These are phyloP conservation scores for Metacarcinus magister DNA, from an alignment of 2,888 invertebrate genomes.

Conservation along the genomic window DNA sequence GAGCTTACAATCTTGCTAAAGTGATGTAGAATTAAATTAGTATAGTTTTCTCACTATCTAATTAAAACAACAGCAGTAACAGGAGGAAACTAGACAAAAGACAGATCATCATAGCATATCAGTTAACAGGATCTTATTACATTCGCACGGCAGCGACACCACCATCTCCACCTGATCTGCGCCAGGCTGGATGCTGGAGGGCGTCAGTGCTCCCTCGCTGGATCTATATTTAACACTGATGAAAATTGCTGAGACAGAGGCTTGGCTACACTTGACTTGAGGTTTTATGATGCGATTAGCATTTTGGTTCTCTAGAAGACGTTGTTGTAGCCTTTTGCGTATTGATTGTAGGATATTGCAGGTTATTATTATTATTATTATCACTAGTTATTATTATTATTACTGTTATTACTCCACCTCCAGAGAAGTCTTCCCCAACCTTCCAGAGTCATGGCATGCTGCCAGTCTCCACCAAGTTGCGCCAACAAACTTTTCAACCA, in stretches of 20 bases:
- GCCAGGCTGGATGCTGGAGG: too few relatives aligned
- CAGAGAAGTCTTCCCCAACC: background rate
- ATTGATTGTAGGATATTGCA: background rate
- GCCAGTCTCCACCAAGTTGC: background rate
- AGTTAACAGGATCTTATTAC: too few relatives aligned
- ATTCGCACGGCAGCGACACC: too few relatives aligned
- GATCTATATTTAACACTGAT: background rate
- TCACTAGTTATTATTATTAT: background rate
- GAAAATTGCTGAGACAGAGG: background rate
- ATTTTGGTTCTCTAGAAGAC: background rate
- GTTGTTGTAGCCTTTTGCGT: background rate
- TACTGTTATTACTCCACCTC: background rate
- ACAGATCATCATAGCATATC: too few relatives aligned
- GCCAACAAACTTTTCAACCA: background rate
- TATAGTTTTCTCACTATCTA: too few relatives aligned
- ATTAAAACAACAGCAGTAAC: too few relatives aligned
- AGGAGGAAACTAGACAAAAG: too few relatives aligned
- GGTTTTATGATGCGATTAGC: background rate
- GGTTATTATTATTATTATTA: background rate
- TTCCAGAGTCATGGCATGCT: background rate
- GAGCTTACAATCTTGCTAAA: too few relatives aligned
- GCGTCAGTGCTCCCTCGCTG: background rate
- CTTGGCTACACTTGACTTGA: background rate
- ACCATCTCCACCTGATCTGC: too few relatives aligned
- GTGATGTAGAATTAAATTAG: too few relatives aligned